These are phyloP conservation scores for Gadopsis bispinosus DNA, from an alignment of 2,797 vertebrate species.

Conservation along the genomic window DNA sequence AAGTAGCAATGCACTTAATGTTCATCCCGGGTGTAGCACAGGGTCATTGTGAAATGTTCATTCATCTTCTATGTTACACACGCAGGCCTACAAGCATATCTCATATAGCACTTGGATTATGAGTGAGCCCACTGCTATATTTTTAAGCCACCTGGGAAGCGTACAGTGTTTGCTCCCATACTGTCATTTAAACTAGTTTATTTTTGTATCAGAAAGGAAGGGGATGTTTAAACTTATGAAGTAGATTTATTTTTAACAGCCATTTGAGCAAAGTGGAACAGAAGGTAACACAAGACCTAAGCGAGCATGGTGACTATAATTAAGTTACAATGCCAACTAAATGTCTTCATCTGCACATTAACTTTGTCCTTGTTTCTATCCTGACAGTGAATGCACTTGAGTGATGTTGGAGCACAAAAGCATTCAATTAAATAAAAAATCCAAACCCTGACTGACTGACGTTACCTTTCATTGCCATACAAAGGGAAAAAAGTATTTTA, in stretches of 20 bases:
- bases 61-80: slow-evolving; percentile 33
- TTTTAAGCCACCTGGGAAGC: slow-evolving; percentile 49
- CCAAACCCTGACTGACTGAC: neutral
- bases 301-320: slow-evolving; percentile 52
- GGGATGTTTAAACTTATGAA: slow-evolving; percentile 50
- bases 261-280: slow-evolving; percentile 48
- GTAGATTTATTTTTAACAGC: slow-evolving; percentile 62
- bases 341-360: slow-evolving; percentile 52
- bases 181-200: slow-evolving; percentile 60
- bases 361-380: slow-evolving; percentile 10
- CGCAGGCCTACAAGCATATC: slow-evolving; percentile 20
- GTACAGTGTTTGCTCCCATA: slow-evolving; percentile 40
- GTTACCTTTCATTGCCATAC: neutral
- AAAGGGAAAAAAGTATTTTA: neutral
- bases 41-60: slow-evolving; percentile 28
- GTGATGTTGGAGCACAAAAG: slow-evolving; percentile 1
- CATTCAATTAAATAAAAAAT: slow-evolving; percentile 8
- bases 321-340: slow-evolving; percentile 53
- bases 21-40: slow-evolving; percentile 17
- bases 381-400: neutral
- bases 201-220: slow-evolving; percentile 50
- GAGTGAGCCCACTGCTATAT: slow-evolving; percentile 48
- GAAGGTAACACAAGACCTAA: slow-evolving; percentile 43
- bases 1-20: slow-evolving; percentile 10
- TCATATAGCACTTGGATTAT: slow-evolving; percentile 39